Percentiles rank a stretch among this genome's conserved stretches.
Conservation (phyloP, 2,113 vertebrate species). For the Aythya baeri region DNA sequence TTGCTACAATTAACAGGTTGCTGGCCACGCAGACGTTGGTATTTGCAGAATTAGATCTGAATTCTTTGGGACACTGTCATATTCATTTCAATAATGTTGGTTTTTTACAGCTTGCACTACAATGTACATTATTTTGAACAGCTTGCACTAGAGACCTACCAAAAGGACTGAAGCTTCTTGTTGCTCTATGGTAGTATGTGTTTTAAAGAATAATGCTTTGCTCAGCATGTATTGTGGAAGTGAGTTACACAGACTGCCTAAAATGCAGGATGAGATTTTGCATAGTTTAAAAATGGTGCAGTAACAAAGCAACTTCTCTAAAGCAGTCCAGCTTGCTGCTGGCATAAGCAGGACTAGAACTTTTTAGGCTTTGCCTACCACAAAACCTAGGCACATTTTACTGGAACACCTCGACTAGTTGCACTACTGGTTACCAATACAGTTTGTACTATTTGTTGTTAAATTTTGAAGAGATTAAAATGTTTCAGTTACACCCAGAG, state of each 20-base stretch:
- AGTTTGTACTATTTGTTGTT: neutral
- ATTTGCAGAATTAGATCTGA: neutral
- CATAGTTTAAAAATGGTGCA: neutral
- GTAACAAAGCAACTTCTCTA: neutral
- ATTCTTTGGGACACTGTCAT: neutral
- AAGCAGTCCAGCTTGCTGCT: neutral
- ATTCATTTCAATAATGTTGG: neutral
- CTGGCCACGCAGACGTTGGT: accelerated
- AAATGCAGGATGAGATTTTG: neutral
- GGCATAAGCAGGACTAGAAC: neutral
- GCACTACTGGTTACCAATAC: neutral
- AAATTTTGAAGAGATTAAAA: neutral
- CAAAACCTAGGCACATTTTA: neutral
- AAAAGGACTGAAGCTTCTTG: neutral
- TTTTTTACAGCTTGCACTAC: neutral
- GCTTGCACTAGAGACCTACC: neutral
- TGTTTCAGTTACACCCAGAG: neutral
- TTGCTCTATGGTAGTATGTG: neutral
- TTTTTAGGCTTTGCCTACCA: neutral
- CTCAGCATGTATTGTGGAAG: neutral
- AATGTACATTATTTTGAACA: neutral
- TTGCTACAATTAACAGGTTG: neutral
- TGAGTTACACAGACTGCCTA: neutral
- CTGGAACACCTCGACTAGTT: neutral
- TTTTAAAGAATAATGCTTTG: neutral